Evolutionary conservation across 2,888 invertebrate genomes (phyloP).

Genomic region (Zelleria hepariella): DNA sequence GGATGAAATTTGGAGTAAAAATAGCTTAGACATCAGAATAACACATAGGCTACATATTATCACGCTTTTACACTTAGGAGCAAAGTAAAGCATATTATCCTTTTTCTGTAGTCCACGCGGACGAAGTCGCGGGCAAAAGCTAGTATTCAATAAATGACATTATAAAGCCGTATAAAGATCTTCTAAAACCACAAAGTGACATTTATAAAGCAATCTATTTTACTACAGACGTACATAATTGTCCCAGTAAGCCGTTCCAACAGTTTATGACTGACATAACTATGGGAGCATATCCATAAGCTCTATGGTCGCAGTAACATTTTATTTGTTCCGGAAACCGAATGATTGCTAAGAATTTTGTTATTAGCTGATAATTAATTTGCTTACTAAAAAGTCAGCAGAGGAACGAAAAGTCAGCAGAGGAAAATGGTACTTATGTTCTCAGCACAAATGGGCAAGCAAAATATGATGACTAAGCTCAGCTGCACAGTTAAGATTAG

Average conservation of each 20-base stretch:
- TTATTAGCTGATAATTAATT: not conserved
- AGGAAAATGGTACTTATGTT: not conserved
- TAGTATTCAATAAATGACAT: not conserved
- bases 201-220: not conserved
- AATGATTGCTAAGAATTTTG: not conserved
- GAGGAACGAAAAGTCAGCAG: not conserved
- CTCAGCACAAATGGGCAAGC: not conserved
- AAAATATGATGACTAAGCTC: not conserved
- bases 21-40: too few species aligned
- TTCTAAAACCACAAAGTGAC: not conserved
- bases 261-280: not conserved
- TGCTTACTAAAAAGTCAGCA: not conserved
- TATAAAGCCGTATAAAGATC: not conserved
- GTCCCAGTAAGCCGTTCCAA: not conserved
- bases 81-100: too few species aligned
- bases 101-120: too few species aligned
- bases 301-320: not conserved
- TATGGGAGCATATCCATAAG: not conserved
- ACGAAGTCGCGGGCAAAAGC: too few species aligned
- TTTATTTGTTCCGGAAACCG: not conserved
- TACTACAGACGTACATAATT: not conserved
- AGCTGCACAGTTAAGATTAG: slow-evolving; percentile 2
- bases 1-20: too few species aligned
- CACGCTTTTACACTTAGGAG: too few species aligned
- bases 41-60: too few species aligned